Evolutionary conservation across 2,888 invertebrate species (phyloP).

Genomic region (Euzophera pinguis): DNA sequence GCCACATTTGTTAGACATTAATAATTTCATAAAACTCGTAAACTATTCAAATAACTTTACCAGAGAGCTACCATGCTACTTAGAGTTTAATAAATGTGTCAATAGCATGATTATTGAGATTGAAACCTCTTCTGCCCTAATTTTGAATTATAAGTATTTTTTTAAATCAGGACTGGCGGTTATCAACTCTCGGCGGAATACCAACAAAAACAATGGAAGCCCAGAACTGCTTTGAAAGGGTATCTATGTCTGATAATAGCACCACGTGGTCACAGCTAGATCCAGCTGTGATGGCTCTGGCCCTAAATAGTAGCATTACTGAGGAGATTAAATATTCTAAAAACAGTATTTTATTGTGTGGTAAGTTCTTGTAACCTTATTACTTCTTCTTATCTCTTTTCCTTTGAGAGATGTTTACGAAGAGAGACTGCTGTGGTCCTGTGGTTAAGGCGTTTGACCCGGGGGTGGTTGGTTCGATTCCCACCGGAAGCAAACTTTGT

Average conservation of each 20-base stretch:
- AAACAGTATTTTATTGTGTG: slow-evolving; percentile 41
- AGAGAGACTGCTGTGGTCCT: no score
- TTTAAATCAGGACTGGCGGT: slow-evolving; percentile 40
- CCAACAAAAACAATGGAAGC: slow-evolving; percentile 34
- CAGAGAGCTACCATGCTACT: no score
- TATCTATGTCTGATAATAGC: slow-evolving; percentile 23
- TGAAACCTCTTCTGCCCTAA: no score
- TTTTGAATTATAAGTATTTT: not conserved
- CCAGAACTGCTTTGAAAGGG: slow-evolving; percentile 35
- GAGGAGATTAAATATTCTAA: slow-evolving; percentile 29
- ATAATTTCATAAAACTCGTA: no score
- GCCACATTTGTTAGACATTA: no score
- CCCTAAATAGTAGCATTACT: slow-evolving; percentile 28
- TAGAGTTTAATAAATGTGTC: no score
- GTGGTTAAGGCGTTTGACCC: no score
- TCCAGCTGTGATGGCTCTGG: slow-evolving; percentile 37
- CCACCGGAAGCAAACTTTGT: no score
- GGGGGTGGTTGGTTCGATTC: no score
- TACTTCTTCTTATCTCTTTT: not conserved
- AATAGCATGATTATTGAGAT: no score
- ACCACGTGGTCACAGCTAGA: slow-evolving; percentile 35
- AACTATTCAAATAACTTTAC: no score
- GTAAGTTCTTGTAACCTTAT: slow-evolving; percentile 29
- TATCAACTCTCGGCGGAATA: slow-evolving; percentile 36
- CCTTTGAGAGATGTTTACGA: no score